Evolutionary conservation across 2,113 vertebrate genomes (phyloP), one percentile per base, ranked within the genome.

Genomic region (Bos taurus): DNA sequence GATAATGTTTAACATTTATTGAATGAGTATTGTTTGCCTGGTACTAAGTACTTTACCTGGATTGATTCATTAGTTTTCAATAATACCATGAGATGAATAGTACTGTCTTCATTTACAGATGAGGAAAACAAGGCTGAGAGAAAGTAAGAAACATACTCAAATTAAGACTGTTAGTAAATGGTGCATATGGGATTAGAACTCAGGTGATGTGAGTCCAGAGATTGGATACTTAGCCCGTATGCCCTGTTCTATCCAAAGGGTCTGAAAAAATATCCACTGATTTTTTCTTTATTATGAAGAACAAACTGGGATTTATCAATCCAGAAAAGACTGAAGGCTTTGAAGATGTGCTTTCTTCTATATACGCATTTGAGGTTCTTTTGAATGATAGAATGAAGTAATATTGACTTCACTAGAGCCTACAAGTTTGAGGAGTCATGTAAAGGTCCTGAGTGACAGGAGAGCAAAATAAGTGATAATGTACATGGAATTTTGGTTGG

Each of bases 361-460:
- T 10, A 91, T 26, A 82, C 3, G 23, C 11, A 30, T n/a, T 59
- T 92, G 25, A 89, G 43, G 2, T 93, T 96, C 71, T 43, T 5
- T 36, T 87, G n/a, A 92, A 54, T 77, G 33, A 78, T 60, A 59
- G 28, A 86, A 52, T 83, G 30, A 96, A 83, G 67, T 50, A 3
- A 62, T 86, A 30, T 5, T 57, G 43, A 71, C 74, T 96, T 93
- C 33, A 54, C 17, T 90, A n/a, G 15, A 94, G 60, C 23, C 30
- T 64, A 21, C 43, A 88, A 93, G 89, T 26, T 95, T 26, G 6
- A 64, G 40, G n/a, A 92, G 46, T 97, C 26, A 82, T 15, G 40
- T 80, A 88, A 67, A n/a, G 25, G 95, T 25, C 30, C 33, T 95
- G 80, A 87, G 50, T 96, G 80, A 96, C 71, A 93, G 92, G 16